Evolutionary conservation across 2,888 invertebrate species (phyloP).

Genomic region (Amiota mariae): DNA sequence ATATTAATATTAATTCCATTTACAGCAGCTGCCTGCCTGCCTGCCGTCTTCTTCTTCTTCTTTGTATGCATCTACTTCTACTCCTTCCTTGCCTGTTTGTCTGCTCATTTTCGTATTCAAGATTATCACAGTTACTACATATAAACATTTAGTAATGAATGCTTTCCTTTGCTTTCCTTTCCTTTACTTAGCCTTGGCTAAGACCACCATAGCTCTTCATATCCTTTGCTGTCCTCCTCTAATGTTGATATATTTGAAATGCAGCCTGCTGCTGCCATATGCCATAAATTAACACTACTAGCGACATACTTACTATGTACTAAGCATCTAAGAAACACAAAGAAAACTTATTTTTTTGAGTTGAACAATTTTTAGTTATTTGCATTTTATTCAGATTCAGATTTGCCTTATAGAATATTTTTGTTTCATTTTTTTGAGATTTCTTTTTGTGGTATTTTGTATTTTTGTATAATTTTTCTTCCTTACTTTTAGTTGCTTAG

Average conservation of each 20-base stretch:
- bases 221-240: background rate
- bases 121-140: background rate
- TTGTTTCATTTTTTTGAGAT: constrained; percentile 31
- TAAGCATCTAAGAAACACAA: background rate
- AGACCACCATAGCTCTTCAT: background rate
- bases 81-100: background rate
- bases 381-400: constrained; percentile 20
- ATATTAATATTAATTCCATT: too few relatives aligned
- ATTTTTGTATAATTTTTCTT: constrained; percentile 40
- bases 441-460: too few relatives aligned
- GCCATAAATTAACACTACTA: constrained; percentile 13
- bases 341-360: background rate
- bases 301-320: background rate
- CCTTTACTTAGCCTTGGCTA: background rate
- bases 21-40: too few relatives aligned
- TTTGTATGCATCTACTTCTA: background rate
- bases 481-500: constrained; percentile 43
- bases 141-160: background rate
- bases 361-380: constrained; percentile 17
- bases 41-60: too few relatives aligned
- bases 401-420: constrained; percentile 6
- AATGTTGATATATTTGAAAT: background rate
- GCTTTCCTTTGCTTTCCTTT: background rate
- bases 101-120: background rate
- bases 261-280: background rate